These are phyloP conservation scores for Apeira syringaria DNA, from an alignment of 2,888 invertebrate species.

Conservation along the genomic window DNA sequence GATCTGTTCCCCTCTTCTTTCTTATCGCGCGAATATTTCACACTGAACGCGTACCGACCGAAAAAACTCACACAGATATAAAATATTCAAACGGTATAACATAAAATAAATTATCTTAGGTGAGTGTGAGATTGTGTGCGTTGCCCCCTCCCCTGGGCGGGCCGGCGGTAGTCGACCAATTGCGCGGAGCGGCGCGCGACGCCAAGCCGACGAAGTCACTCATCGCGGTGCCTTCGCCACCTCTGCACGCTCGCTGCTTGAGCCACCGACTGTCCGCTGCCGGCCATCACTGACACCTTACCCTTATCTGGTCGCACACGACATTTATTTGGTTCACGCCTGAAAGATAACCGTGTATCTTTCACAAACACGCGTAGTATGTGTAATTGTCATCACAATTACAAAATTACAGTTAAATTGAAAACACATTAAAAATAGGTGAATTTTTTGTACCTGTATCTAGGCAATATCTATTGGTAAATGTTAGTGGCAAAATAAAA, in stretches of 20 bases:
- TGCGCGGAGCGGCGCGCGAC: conserved; percentile 83
- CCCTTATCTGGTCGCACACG: too few relatives aligned
- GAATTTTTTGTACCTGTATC: too few relatives aligned
- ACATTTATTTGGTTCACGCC: too few relatives aligned
- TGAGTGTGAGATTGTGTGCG: conserved; percentile 75
- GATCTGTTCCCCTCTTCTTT: conserved; percentile 83
- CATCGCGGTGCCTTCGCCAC: conserved; percentile 52
- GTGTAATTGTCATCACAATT: too few relatives aligned
- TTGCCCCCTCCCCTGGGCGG: conserved; percentile 79
- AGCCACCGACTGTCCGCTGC: conserved; percentile 27
- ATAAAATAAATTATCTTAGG: conserved; percentile 84
- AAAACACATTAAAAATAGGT: too few relatives aligned
- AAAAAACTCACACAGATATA: conserved; percentile 84
- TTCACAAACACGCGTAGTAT: too few relatives aligned
- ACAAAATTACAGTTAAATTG: too few relatives aligned
- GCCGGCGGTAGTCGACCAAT: conserved; percentile 74
- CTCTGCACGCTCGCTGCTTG: conserved; percentile 34
- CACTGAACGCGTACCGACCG: conserved; percentile 81
- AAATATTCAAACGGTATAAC: conserved; percentile 84
- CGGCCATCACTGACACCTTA: conserved; percentile 45
- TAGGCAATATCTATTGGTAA: too few relatives aligned
- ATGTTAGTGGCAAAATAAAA: too few relatives aligned
- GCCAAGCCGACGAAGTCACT: conserved; percentile 61
- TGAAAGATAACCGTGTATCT: too few relatives aligned
- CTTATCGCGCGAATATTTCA: conserved; percentile 84